Evolutionary conservation across 2,113 vertebrate genomes (phyloP), one percentile per base, ranked within the genome.

Genomic region (Parotia lawesii): DNA sequence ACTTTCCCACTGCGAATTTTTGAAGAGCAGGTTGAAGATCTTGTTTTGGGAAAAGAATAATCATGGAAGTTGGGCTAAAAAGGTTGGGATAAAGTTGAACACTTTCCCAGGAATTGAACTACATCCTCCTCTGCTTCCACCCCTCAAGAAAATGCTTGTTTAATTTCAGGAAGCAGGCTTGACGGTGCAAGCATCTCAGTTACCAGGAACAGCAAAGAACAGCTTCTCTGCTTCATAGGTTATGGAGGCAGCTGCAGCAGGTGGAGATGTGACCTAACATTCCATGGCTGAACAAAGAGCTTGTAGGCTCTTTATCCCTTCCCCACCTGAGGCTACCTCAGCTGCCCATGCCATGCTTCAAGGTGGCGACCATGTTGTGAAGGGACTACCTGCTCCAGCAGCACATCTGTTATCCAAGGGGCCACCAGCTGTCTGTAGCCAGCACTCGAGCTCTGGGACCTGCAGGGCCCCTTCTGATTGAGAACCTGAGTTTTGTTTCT

Each of bases 401-500:
- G 48, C 38, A 40, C 61, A 38, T 85, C 80, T 91, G 33, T 93
- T 88, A 48, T 71, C 89, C 48, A 64, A 23, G 4, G 50, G 79
- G 51, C 47, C 51, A 48, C 83, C 93, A 95, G 91, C 90, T 95
- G 94, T 76, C 89, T 5, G 2, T 44, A 37, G 11, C 17, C 23
- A 20, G 13, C 1, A 3, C 73, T 58, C 0, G 8, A 90, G 82
- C 48, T 35, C 50, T 48, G 47, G 3, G 57, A 89, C 61, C 44
- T 28, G 20, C 71, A 72, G 60, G 45, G 70, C 38, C 65, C 23
- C 42, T 82, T 81, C 78, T 6, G 12, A 62, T 23, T 31, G 70
- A 79, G 86, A 93, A 95, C 64, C 25, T 93, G 95, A 85, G 57
- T 88, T 94, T 93, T 85, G 74, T 97, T 98, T 98, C 96, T 96